Conservation (phyloP, 2,797 vertebrate species). For the Cynopterus sphinx region DNA sequence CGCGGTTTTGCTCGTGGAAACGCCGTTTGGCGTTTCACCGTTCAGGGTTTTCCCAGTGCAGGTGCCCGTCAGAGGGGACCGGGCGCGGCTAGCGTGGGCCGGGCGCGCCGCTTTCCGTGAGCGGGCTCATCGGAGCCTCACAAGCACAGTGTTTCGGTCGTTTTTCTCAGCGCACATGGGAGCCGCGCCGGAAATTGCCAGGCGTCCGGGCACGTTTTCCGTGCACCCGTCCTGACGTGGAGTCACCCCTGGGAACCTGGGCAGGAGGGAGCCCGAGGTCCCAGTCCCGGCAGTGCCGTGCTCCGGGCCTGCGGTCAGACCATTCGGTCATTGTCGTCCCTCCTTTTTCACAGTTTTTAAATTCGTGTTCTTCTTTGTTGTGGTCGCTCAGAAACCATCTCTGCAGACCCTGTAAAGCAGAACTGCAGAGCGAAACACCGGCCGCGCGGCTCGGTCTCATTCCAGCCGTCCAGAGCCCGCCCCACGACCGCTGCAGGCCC, state of each 20-base stretch:
- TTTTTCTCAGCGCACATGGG: not conserved
- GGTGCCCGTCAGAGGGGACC: too few species aligned
- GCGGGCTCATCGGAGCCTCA: not conserved
- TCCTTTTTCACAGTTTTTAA: not conserved
- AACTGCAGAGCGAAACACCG: not conserved
- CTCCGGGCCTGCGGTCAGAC: not conserved
- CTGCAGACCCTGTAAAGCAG: not conserved
- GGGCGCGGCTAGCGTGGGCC: not conserved
- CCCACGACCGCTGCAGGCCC: rapidly evolving
- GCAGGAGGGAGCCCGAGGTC: not conserved
- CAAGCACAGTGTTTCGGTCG: not conserved
- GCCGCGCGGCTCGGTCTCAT: too few species aligned
- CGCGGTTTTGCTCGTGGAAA: not conserved
- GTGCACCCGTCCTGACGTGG: not conserved
- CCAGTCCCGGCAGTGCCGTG: too few species aligned
- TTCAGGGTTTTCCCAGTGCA: too few species aligned
- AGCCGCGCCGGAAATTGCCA: not conserved
- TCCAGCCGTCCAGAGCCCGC: not conserved
- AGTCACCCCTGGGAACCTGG: not conserved
- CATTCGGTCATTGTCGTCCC: not conserved
- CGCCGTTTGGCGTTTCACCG: too few species aligned
- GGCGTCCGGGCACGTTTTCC: not conserved
- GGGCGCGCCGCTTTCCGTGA: not conserved
- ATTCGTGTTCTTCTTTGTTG: not conserved
- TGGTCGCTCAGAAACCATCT: not conserved